Percentiles rank a stretch among this genome's conserved stretches.
phyloP scores from a whole-genome alignment of 2,888 invertebrate species.

The Cataglyphis albicans region DNA sequence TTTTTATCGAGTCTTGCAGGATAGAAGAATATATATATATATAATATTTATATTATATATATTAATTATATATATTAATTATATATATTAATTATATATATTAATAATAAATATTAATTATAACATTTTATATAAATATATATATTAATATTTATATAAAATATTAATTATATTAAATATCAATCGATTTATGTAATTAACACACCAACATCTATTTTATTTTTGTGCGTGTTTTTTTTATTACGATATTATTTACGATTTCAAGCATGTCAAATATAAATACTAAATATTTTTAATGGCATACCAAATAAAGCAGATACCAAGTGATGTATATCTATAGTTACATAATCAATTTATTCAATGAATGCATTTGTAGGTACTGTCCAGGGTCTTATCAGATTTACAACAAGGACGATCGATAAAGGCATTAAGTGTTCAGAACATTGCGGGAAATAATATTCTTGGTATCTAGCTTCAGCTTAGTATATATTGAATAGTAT shows the following conservation, averaged over 20 bases:
- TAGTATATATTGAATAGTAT: background rate
- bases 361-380: slow-evolving; percentile 35
- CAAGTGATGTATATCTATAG: slow-evolving; percentile 23
- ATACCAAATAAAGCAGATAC: background rate
- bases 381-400: slow-evolving; percentile 6
- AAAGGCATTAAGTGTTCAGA: slow-evolving; percentile 25
- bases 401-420: slow-evolving; percentile 41
- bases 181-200: background rate
- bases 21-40: background rate
- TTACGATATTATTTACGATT: background rate
- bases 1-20: background rate
- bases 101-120: background rate
- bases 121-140: no score
- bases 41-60: background rate
- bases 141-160: background rate
- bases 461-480: slow-evolving; percentile 16
- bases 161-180: background rate
- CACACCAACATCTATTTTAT: background rate
- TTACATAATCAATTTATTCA: slow-evolving; percentile 27
- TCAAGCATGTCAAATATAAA: background rate
- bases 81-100: no score
- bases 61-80: background rate
- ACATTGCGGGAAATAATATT: slow-evolving; percentile 39
- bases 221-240: background rate
- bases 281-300: slow-evolving; percentile 12